These are phyloP conservation scores for Antheraea assamensis DNA, from an alignment of 2,888 invertebrate genomes.

Conservation along the genomic window DNA sequence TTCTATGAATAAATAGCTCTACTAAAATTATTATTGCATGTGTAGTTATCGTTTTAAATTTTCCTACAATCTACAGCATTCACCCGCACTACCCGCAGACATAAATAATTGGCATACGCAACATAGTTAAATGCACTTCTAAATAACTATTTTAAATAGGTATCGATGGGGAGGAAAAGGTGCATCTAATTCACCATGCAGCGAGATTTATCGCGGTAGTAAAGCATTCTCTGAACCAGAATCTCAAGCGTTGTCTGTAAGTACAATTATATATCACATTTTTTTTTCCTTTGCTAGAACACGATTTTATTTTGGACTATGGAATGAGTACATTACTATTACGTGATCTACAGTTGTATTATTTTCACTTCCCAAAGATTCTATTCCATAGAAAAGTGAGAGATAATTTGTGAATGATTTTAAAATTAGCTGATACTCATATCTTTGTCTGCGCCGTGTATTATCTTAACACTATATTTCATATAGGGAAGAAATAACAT, in stretches of 20 bases:
- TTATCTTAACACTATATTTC: too few relatives aligned
- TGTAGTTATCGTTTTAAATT: not conserved
- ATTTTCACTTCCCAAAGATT: not conserved
- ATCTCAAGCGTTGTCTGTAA: slow-evolving; percentile 84
- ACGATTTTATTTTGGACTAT: not conserved
- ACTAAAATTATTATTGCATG: not conserved
- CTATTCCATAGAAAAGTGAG: not conserved
- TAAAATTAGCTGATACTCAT: not conserved
- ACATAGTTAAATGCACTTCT: not conserved
- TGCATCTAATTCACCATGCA: slow-evolving; percentile 90
- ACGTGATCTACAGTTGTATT: not conserved
- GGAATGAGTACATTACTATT: not conserved
- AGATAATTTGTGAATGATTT: not conserved
- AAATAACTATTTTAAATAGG: slow-evolving; percentile 45
- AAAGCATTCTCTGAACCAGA: slow-evolving; percentile 94
- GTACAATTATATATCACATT: slow-evolving; percentile 30
- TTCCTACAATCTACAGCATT: not conserved
- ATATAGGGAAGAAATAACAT: too few relatives aligned
- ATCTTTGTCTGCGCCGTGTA: too few relatives aligned
- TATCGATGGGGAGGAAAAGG: slow-evolving; percentile 95
- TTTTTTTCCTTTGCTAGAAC: not conserved
- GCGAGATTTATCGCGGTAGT: slow-evolving; percentile 91
- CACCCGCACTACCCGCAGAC: not conserved
- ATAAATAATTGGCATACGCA: not conserved
- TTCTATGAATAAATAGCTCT: not conserved